Base-by-base conservation (phyloP, 2,113 vertebrate species). In the Saiga tatarica region DNA sequence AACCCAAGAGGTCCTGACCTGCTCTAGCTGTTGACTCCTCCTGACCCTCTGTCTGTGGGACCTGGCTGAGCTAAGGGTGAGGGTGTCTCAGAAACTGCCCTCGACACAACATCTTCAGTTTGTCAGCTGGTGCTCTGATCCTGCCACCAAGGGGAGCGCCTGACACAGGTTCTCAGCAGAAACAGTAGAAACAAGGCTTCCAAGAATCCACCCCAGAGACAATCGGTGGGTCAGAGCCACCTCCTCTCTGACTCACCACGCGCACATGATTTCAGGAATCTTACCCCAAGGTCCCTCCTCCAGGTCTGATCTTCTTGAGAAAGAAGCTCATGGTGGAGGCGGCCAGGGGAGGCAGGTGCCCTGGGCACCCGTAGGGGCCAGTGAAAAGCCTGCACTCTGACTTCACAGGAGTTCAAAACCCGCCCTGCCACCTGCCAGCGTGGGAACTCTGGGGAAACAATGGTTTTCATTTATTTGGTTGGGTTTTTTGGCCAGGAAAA, bases 261-360 rank as follows among this genome's bases (percentile, higher is more conserved):
- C 57, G 5, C 0, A 0, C 57, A 84, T 17, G 50, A 59, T 33
- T 78, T 71, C 87, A 87, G 60, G 89, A 84, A 85, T 52, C 17
- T 33, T 52, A 28, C 19, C 76, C 53, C 1, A 0, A 21, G n/a
- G 60, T 15, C 57, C 84, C 67, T 89, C 74, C 62, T 78, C 33
- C 10, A 47, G 86, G 90, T 23, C 78, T 15, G 7, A 2, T 83
- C 76, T 36, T 52, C 81, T 25, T 47, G 42, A 84, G 42, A 53
- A 76, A 60, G 71, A 84, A 84, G 33, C 45, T 9, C 6, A 0
- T 2, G 1, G 36, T 21, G 52, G 50, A 52, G 14, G 42, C 0
- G 1, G 21, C 11, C 2, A 6, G 6, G n/a, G 36, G 67, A 47
- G 15, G 2, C 25, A 0, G 26, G 7, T 3, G 23, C 14, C 3